Percentiles rank a stretch among this genome's conserved stretches.
These are phyloP conservation scores for Microtus pennsylvanicus DNA, from an alignment of 2,113 vertebrate genomes.

Conservation along the genomic window DNA sequence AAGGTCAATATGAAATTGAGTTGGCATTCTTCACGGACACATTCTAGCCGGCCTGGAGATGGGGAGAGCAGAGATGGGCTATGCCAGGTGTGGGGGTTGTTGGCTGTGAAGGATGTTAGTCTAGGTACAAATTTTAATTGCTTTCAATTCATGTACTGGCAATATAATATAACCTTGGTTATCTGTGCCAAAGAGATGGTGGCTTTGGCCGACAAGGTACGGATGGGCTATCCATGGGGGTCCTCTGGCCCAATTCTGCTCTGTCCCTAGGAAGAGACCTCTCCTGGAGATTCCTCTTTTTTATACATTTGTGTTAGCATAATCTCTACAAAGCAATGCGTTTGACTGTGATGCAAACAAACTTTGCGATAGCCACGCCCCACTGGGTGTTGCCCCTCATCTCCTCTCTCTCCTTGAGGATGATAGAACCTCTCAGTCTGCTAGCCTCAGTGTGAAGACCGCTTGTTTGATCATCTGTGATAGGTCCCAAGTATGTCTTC, in stretches of 20 bases:
- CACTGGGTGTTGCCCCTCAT: not conserved
- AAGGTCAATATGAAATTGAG: constrained; percentile 66
- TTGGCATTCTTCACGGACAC: constrained; percentile 37
- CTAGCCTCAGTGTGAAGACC: not conserved
- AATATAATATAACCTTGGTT: constrained; percentile 11
- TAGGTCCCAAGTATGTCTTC: not conserved
- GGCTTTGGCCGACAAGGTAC: not conserved
- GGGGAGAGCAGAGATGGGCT: not conserved
- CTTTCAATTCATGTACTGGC: not conserved
- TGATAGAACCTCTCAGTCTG: not conserved
- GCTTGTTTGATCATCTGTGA: not conserved
- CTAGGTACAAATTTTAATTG: constrained; percentile 35
- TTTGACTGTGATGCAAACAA: not conserved
- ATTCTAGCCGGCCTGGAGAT: constrained; percentile 12
- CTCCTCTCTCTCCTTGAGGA: not conserved
- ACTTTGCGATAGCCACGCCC: not conserved
- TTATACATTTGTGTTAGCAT: not conserved
- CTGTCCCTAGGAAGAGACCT: not conserved
- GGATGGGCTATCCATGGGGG: not conserved
- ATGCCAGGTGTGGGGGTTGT: not conserved
- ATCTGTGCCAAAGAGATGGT: not conserved
- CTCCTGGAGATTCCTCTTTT: not conserved
- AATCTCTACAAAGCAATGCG: not conserved
- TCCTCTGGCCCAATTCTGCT: not conserved
- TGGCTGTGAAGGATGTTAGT: not conserved